A percentile compares a stretch with the other conserved stretches of the same genome.
These are phyloP conservation scores for Gambusia holbrooki DNA, from an alignment of 2,113 vertebrate species.

Conservation along the genomic window DNA sequence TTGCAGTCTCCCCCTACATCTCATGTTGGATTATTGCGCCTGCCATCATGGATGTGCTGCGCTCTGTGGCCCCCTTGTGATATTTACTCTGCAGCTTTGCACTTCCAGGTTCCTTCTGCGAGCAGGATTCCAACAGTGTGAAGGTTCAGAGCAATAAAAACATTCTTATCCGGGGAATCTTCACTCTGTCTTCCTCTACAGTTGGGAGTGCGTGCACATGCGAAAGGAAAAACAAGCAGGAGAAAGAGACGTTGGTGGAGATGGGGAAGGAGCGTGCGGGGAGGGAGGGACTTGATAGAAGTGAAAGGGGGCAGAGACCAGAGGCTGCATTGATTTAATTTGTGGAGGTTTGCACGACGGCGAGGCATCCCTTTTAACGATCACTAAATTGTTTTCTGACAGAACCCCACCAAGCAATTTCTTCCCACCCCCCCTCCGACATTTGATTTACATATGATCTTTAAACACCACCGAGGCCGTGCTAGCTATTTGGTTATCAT, in stretches of 20 bases:
- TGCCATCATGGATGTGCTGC: constrained; percentile 63
- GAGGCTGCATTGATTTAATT: constrained; percentile 83
- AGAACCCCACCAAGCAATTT: constrained; percentile 87
- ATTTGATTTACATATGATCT: constrained; percentile 99
- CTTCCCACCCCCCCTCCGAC: constrained; percentile 47
- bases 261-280: background rate
- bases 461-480: constrained; percentile 86
- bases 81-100: constrained; percentile 52
- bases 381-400: constrained; percentile 95
- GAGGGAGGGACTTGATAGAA: constrained; percentile 55
- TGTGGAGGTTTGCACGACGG: constrained; percentile 82
- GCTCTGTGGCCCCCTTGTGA: constrained; percentile 58
- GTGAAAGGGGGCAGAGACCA: constrained; percentile 73
- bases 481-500: constrained; percentile 92
- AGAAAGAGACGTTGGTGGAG: background rate
- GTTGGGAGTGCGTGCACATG: constrained; percentile 22
- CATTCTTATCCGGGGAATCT: constrained; percentile 61
- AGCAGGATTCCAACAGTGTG: constrained; percentile 40
- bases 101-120: constrained; percentile 8
- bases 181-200: constrained; percentile 39
- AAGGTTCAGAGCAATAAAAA: constrained; percentile 57
- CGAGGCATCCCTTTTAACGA: constrained; percentile 90
- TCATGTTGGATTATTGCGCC: constrained; percentile 73
- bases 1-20: constrained; percentile 62
- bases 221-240: constrained; percentile 45